Percentiles rank a stretch among this genome's conserved stretches.
Conservation (phyloP, 2,113 vertebrate genomes). For the Micromys minutus region DNA sequence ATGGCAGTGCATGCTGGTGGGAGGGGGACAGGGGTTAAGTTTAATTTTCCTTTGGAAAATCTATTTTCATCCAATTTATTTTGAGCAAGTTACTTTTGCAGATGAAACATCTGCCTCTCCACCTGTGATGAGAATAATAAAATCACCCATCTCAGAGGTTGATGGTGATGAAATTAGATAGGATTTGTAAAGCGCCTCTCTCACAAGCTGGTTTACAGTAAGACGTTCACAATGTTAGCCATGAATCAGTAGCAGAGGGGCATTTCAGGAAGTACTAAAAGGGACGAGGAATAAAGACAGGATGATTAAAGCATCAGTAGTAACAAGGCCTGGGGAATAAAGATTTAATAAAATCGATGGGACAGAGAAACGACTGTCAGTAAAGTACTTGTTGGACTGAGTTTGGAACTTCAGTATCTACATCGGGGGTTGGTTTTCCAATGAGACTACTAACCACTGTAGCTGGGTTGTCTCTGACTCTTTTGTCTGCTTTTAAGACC, state of each 20-base stretch:
- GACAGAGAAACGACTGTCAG: not conserved
- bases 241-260: not conserved
- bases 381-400: not conserved
- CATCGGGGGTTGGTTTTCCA: not conserved
- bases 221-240: not conserved
- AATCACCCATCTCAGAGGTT: not conserved
- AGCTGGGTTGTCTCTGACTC: not conserved
- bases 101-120: not conserved
- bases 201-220: slow-evolving; percentile 14
- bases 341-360: not conserved
- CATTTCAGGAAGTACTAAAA: not conserved
- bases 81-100: not conserved
- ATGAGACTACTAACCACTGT: not conserved
- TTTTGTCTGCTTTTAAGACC: too few species aligned
- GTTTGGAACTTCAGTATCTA: too few species aligned
- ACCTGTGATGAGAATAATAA: slow-evolving; percentile 14
- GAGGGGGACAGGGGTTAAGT: not conserved
- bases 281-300: not conserved
- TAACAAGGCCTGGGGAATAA: not conserved
- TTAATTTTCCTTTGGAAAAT: slow-evolving; percentile 5
- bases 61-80: not conserved
- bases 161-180: not conserved
- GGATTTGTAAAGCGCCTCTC: not conserved
- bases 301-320: not conserved
- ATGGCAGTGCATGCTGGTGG: not conserved